A percentile compares a stretch with the other conserved stretches of the same genome.
Conservation (phyloP, 1,140 invertebrate genomes). For the Dufourea novaeangliae region DNA sequence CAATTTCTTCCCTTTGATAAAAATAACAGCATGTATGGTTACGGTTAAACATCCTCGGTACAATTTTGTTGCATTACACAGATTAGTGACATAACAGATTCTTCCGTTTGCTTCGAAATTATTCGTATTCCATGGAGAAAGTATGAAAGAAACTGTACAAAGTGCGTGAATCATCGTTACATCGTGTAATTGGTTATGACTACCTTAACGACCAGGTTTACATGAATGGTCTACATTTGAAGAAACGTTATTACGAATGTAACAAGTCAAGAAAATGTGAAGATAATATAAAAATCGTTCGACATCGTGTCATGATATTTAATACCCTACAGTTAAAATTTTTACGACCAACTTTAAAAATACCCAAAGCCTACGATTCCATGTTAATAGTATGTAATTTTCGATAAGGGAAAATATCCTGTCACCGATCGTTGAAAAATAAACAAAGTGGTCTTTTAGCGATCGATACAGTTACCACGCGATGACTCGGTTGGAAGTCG, state of each 20-base stretch:
- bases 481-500: neutral
- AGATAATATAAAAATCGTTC: no score
- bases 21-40: neutral
- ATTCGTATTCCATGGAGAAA: constrained; percentile 37
- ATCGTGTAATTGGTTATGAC: constrained; percentile 28
- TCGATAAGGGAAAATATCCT: neutral
- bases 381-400: no score
- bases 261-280: no score
- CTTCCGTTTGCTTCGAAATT: neutral
- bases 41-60: neutral
- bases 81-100: neutral
- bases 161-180: constrained; percentile 30
- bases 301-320: no score
- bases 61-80: neutral
- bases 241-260: no score
- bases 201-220: neutral
- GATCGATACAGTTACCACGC: neutral
- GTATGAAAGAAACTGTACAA: constrained; percentile 2
- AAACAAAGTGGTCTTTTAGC: no score
- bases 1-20: neutral
- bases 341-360: no score
- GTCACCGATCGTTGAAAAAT: neutral
- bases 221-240: no score
- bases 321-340: no score
- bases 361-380: no score